Evolutionary conservation across 2,797 vertebrate genomes (phyloP).

Genomic region (Galaxias olidus): DNA sequence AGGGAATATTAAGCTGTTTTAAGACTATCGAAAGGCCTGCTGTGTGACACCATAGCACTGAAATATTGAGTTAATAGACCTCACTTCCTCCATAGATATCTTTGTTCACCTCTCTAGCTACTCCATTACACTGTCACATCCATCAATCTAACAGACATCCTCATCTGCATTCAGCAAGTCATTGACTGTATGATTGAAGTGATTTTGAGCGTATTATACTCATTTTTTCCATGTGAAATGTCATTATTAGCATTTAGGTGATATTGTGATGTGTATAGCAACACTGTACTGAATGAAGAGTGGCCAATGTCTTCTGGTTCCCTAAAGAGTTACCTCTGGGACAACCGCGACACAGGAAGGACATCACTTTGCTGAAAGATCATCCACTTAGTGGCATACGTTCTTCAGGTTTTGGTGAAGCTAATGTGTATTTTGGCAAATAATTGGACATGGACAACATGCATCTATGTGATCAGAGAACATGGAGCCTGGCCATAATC

Average conservation of each 20-base stretch:
- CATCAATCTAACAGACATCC: too few species aligned
- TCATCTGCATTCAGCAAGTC: too few species aligned
- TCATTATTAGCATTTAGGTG: too few species aligned
- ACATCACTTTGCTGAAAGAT: slow-evolving; percentile 46
- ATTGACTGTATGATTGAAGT: too few species aligned
- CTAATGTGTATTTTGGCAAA: slow-evolving; percentile 28
- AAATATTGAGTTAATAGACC: not conserved
- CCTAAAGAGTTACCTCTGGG: slow-evolving; percentile 24
- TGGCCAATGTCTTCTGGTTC: slow-evolving; percentile 7
- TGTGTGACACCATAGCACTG: slow-evolving; percentile 14
- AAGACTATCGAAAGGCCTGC: not conserved
- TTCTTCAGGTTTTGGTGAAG: slow-evolving; percentile 32
- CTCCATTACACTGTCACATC: not conserved
- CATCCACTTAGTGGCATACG: slow-evolving; percentile 44
- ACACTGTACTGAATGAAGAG: slow-evolving; percentile 13
- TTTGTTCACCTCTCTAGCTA: not conserved
- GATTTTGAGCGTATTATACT: too few species aligned
- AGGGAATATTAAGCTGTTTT: slow-evolving; percentile 31
- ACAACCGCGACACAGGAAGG: slow-evolving; percentile 28
- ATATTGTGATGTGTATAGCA: not conserved
- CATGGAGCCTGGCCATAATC: slow-evolving; percentile 1
- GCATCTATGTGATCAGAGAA: not conserved
- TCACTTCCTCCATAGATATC: not conserved
- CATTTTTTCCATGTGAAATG: too few species aligned
- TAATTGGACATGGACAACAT: slow-evolving; percentile 5